Conservation (phyloP, 2,888 invertebrate genomes). For the Zygogramma bicolorata region DNA sequence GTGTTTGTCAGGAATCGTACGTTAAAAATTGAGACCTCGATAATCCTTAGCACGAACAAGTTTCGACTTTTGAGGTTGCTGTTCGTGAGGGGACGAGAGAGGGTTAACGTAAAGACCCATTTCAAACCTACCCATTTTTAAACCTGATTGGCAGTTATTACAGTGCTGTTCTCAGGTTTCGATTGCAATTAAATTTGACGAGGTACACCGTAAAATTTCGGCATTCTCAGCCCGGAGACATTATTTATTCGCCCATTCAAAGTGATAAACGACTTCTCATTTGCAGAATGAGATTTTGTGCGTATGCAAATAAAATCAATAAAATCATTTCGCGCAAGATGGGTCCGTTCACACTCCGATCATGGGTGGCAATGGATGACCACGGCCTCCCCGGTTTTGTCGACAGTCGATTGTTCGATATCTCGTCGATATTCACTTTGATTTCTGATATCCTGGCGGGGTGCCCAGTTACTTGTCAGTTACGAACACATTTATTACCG, state of each 20-base stretch:
- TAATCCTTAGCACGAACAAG: too few relatives aligned
- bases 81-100: too few relatives aligned
- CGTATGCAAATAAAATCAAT: neutral
- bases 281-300: neutral
- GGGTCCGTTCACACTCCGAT: conserved; percentile 6
- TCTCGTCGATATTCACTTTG: conserved; percentile 46
- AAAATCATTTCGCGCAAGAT: neutral
- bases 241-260: neutral
- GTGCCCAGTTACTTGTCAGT: conserved; percentile 57
- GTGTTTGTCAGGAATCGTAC: too few relatives aligned
- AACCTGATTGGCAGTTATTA: too few relatives aligned
- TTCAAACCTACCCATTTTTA: too few relatives aligned
- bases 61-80: too few relatives aligned
- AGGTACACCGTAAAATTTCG: neutral
- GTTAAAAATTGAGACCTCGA: too few relatives aligned
- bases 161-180: neutral
- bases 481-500: conserved; percentile 58
- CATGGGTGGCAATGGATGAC: conserved; percentile 6
- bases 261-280: neutral
- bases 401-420: conserved; percentile 46
- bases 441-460: conserved; percentile 56
- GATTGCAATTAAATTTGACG: neutral
- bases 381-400: conserved; percentile 38
- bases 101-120: too few relatives aligned
- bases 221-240: neutral